Conservation (phyloP, 2,888 invertebrate species). For the Chalcosyrphus nemorum region DNA sequence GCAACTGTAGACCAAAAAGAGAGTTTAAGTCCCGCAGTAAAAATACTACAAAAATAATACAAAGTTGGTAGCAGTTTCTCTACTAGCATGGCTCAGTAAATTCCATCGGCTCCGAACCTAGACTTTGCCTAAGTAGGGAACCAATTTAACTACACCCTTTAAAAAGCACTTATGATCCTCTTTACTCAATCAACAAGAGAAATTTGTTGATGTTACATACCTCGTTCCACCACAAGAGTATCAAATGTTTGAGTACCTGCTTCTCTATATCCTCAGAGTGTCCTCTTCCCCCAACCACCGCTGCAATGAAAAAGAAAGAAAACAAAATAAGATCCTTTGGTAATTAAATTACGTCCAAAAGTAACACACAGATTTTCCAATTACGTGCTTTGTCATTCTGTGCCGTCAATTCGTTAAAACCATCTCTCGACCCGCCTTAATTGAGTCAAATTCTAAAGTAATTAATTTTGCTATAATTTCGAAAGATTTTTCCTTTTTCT, state of each 20-base stretch:
- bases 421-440: conserved; percentile 54
- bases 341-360: conserved; percentile 63
- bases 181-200: no score
- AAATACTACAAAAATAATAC: no score
- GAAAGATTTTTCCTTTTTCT: conserved; percentile 21
- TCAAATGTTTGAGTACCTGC: not conserved
- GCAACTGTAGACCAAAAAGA: no score
- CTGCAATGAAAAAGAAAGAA: not conserved
- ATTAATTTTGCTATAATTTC: conserved; percentile 71
- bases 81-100: no score
- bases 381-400: conserved; percentile 69
- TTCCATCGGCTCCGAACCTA: no score
- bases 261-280: not conserved
- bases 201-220: no score
- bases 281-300: not conserved
- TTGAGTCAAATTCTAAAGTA: conserved; percentile 69
- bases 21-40: no score
- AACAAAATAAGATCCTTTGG: conserved; percentile 15
- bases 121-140: no score
- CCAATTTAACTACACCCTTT: no score
- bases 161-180: no score
- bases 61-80: no score
- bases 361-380: conserved; percentile 63
- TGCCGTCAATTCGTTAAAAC: conserved; percentile 57
- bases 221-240: no score